A percentile compares a stretch with the other conserved stretches of the same genome.
Conservation (phyloP, 2,113 vertebrate species). For the Chloropsis hardwickii region DNA sequence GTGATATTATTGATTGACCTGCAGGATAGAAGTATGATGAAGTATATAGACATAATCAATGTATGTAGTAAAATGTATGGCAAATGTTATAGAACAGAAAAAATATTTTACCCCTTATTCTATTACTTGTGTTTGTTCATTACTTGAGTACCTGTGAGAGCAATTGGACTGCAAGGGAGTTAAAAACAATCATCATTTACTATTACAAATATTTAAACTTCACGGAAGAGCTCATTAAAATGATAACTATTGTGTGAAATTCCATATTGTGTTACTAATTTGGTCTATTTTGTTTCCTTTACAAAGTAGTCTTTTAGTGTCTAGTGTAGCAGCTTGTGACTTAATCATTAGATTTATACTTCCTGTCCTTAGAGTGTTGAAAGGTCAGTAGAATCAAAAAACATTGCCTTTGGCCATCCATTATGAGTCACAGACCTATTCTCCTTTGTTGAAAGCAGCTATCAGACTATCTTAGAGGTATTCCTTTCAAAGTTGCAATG, state of each 20-base stretch:
- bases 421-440: slow-evolving; percentile 48
- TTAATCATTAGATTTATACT: slow-evolving; percentile 58
- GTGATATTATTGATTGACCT: not conserved
- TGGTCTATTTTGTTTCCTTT: not conserved
- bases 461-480: slow-evolving; percentile 35
- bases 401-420: slow-evolving; percentile 61
- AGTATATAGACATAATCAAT: not conserved
- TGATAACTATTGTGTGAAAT: not conserved
- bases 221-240: not conserved
- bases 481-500: slow-evolving; percentile 47
- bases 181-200: not conserved
- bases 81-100: not conserved
- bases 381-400: slow-evolving; percentile 62
- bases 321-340: not conserved
- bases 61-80: not conserved
- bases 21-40: not conserved
- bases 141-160: not conserved
- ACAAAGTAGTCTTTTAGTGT: not conserved
- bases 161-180: not conserved
- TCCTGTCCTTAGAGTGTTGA: slow-evolving; percentile 41
- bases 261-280: not conserved
- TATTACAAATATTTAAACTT: slow-evolving; percentile 30
- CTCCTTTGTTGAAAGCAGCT: slow-evolving; percentile 49
- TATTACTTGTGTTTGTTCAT: not conserved
- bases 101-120: not conserved